A percentile compares a stretch with the other conserved stretches of the same genome.
phyloP scores from a whole-genome alignment of 2,797 vertebrate species.

The Onychomys leucogaster region DNA sequence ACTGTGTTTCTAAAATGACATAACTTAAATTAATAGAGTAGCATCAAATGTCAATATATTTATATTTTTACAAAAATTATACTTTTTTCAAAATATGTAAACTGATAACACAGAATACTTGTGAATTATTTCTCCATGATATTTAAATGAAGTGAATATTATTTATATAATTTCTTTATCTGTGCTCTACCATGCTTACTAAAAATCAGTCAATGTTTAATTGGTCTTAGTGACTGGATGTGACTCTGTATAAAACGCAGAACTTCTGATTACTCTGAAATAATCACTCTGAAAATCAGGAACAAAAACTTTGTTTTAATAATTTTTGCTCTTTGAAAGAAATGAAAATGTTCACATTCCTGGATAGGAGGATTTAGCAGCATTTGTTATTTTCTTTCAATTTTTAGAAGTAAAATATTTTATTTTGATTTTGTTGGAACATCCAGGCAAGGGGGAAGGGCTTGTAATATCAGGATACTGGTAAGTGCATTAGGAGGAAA shows the following conservation, averaged over 20 bases:
- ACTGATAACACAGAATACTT: background rate
- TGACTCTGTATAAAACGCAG: background rate
- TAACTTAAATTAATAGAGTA: conserved; percentile 15
- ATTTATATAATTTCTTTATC: background rate
- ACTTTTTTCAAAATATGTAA: background rate
- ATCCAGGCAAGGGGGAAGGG: background rate
- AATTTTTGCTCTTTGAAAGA: background rate
- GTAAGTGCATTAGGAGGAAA: background rate
- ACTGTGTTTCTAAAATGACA: background rate
- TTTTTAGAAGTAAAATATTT: too few relatives aligned
- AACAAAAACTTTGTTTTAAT: background rate
- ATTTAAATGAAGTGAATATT: conserved; percentile 1
- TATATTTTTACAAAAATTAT: background rate
- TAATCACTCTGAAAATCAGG: background rate
- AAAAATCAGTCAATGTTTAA: background rate
- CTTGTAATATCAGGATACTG: background rate
- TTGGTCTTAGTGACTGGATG: background rate
- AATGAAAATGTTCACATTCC: background rate
- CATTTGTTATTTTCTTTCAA: too few relatives aligned
- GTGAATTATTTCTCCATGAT: background rate
- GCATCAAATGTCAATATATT: background rate
- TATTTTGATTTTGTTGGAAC: too few relatives aligned
- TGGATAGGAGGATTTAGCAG: too few relatives aligned
- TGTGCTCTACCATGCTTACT: background rate
- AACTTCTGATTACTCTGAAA: background rate